These are phyloP conservation scores for Himantopus leucocephalus DNA, from an alignment of 2,113 vertebrate genomes.

Conservation along the genomic window DNA sequence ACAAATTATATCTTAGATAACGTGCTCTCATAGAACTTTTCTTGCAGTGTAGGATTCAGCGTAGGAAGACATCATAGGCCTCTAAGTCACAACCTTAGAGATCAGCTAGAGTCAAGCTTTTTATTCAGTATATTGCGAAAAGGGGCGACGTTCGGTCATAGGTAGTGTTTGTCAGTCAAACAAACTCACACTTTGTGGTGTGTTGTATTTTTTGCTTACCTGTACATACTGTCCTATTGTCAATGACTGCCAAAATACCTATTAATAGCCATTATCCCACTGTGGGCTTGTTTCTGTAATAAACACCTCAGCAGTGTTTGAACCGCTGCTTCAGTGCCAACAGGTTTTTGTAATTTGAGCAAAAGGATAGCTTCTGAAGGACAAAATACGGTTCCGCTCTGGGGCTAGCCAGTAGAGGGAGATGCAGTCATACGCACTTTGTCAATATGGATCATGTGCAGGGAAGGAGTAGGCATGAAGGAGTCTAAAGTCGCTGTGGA, in stretches of 20 bases:
- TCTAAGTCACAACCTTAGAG: neutral
- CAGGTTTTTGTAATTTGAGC: neutral
- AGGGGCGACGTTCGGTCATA: neutral
- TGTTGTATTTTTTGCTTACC: neutral
- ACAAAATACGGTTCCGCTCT: neutral
- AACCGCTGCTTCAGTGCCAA: neutral
- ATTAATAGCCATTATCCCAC: neutral
- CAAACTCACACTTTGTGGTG: rapidly evolving
- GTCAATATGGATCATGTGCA: neutral
- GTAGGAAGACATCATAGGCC: rapidly evolving
- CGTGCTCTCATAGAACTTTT: neutral
- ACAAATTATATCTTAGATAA: neutral
- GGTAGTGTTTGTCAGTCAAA: neutral
- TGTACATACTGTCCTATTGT: neutral
- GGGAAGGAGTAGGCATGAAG: neutral
- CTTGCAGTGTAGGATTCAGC: neutral
- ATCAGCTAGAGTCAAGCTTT: neutral
- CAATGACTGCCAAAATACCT: neutral
- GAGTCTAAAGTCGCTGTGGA: rapidly evolving
- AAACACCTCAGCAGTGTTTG: neutral
- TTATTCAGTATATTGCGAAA: neutral
- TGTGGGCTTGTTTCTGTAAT: neutral
- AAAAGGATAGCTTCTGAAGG: neutral
- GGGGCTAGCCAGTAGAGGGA: slow-evolving; percentile 44
- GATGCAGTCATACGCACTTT: neutral